Percentiles rank a stretch among this genome's conserved stretches.
phyloP scores from a whole-genome alignment of 2,797 vertebrate species.

The Pangasius sanitwongsei region DNA sequence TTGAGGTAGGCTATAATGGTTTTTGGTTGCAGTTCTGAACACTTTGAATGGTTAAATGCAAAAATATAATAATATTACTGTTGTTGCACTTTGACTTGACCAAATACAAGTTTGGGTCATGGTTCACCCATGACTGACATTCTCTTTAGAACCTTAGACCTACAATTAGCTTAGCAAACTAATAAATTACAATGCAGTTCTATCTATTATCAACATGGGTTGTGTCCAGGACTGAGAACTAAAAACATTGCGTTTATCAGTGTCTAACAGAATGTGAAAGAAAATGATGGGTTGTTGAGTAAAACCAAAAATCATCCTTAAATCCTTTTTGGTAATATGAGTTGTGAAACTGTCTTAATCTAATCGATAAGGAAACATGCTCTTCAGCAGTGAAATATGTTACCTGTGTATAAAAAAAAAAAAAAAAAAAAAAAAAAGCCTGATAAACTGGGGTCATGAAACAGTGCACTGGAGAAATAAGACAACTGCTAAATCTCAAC shows the following conservation, averaged over 20 bases:
- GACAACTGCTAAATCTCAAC: conserved; percentile 62
- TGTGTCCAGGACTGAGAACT: background rate
- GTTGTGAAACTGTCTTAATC: conserved; percentile 9
- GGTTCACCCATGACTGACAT: background rate
- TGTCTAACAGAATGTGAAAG: background rate
- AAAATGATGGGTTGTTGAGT: background rate
- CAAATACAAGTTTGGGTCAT: background rate
- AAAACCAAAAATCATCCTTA: background rate
- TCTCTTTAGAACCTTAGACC: background rate
- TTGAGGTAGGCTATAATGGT: too few species aligned
- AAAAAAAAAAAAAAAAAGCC: background rate
- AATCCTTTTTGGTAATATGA: background rate
- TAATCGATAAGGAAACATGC: background rate
- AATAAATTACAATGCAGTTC: background rate
- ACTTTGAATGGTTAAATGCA: background rate
- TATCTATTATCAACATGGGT: background rate
- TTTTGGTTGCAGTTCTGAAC: background rate
- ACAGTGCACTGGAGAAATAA: conserved; percentile 53
- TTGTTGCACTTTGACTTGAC: background rate
- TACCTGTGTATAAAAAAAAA: conserved; percentile 21
- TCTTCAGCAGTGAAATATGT: conserved; percentile 27
- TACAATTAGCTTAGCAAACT: background rate
- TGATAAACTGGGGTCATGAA: conserved; percentile 31
- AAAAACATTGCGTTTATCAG: background rate
- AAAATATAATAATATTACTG: too few species aligned